A percentile compares a stretch with the other conserved stretches of the same genome.
phyloP scores from a whole-genome alignment of 2,113 vertebrate species.

The Patagioenas fasciata region DNA sequence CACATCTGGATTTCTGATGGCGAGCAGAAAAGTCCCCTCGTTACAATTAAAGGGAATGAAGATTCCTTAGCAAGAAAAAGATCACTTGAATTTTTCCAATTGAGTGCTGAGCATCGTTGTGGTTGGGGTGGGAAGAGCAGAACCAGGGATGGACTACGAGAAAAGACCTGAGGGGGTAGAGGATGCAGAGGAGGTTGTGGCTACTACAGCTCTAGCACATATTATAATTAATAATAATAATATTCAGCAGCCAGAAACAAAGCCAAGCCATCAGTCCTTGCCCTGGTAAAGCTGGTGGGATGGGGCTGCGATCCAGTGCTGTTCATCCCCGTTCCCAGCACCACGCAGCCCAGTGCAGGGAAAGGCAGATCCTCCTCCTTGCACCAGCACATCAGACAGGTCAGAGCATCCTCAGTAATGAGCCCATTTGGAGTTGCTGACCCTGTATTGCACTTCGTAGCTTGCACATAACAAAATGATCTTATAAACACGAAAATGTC shows the following conservation, averaged over 20 bases:
- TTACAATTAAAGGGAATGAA: background rate
- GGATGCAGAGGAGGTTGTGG: background rate
- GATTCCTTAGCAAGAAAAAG: background rate
- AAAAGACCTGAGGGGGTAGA: no score
- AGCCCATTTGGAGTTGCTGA: background rate
- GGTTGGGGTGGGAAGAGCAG: background rate
- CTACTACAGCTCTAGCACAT: background rate
- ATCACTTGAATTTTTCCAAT: rapidly evolving
- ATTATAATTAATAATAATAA: background rate
- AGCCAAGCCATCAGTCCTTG: background rate
- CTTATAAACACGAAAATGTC: background rate
- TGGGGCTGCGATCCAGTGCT: rapidly evolving
- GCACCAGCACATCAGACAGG: background rate
- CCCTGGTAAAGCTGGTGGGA: background rate
- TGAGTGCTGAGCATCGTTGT: background rate
- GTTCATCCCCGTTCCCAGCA: background rate
- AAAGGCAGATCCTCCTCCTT: rapidly evolving
- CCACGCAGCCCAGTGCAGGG: background rate
- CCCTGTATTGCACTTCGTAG: background rate
- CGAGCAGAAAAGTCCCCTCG: rapidly evolving
- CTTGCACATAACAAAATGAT: background rate
- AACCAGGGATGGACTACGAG: rapidly evolving
- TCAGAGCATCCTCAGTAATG: background rate
- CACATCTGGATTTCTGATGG: background rate
- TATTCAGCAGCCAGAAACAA: background rate